Percentiles rank a stretch among this genome's conserved stretches.
Evolutionary conservation across 2,888 invertebrate species (phyloP).

Genomic region (Buathra laborator): DNA sequence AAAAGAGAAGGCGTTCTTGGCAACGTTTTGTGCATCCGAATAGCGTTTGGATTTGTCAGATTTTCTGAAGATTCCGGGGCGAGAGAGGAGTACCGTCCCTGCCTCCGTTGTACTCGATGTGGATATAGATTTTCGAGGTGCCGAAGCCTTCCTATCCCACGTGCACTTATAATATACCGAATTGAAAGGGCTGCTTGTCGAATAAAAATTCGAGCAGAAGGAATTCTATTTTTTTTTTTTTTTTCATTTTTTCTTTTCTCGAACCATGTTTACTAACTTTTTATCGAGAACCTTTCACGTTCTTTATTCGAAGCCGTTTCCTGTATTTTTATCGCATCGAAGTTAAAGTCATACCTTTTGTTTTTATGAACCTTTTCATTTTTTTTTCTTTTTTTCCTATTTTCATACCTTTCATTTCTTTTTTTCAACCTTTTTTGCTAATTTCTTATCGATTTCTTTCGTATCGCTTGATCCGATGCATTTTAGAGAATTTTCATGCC

Average conservation of each 20-base stretch:
- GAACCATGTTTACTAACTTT: background rate
- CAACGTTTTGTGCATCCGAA: conserved; percentile 75
- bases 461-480: no score
- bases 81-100: conserved; percentile 1
- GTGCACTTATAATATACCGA: background rate
- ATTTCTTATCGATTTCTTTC: no score
- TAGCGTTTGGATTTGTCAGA: conserved; percentile 79
- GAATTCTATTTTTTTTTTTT: background rate
- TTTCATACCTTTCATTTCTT: no score
- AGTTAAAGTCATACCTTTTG: no score
- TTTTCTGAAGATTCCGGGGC: conserved; percentile 71
- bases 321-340: no score
- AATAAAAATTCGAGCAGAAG: background rate
- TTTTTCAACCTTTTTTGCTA: no score
- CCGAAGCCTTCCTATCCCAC: background rate
- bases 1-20: conserved; percentile 51
- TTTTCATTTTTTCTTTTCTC: background rate
- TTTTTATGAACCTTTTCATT: no score
- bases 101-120: background rate
- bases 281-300: background rate
- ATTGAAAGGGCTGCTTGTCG: conserved; percentile 4
- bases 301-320: no score
- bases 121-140: background rate
- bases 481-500: no score
- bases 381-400: no score